A percentile compares a stretch with the other conserved stretches of the same genome.
Conservation (phyloP, 2,888 invertebrate species). For the Rhingia rostrata region DNA sequence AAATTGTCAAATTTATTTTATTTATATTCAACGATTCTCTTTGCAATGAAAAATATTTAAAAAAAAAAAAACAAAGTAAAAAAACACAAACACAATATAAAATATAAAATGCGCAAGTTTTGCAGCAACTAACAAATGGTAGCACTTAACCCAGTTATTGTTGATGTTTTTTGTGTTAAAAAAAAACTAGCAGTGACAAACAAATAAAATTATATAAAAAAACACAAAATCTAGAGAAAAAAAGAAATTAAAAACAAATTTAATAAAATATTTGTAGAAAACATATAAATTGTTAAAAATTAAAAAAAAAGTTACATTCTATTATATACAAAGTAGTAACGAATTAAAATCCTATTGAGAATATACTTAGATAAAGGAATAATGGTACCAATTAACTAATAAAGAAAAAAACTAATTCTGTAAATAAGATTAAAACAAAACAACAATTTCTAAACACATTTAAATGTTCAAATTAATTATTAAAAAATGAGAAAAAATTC, state of each 20-base stretch:
- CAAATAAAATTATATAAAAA: conserved; percentile 35
- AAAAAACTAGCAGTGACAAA: conserved; percentile 37
- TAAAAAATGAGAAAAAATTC: neutral
- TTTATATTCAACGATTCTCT: conserved; percentile 65
- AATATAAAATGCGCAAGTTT: conserved; percentile 38
- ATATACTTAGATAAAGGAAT: conserved; percentile 42
- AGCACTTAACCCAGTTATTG: conserved; percentile 63
- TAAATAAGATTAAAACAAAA: conserved; percentile 53
- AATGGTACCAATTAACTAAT: conserved; percentile 69
- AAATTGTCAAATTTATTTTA: conserved; percentile 8
- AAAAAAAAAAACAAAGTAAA: conserved; percentile 3
- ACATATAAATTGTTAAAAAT: no score
- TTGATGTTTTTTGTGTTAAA: conserved; percentile 64
- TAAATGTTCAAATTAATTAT: conserved; percentile 45
- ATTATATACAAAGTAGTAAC: conserved; percentile 26
- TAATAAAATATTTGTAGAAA: conserved; percentile 39
- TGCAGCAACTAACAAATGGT: conserved; percentile 43
- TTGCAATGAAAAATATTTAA: conserved; percentile 47
- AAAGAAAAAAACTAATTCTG: conserved; percentile 47
- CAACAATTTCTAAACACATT: conserved; percentile 12
- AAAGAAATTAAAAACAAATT: conserved; percentile 40
- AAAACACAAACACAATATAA: conserved; percentile 16
- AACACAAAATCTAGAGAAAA: conserved; percentile 40
- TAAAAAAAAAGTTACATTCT: conserved; percentile 33
- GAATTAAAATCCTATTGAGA: conserved; percentile 55